Evolutionary conservation across 2,888 invertebrate genomes (phyloP).

Genomic region (Patella caerulea): DNA sequence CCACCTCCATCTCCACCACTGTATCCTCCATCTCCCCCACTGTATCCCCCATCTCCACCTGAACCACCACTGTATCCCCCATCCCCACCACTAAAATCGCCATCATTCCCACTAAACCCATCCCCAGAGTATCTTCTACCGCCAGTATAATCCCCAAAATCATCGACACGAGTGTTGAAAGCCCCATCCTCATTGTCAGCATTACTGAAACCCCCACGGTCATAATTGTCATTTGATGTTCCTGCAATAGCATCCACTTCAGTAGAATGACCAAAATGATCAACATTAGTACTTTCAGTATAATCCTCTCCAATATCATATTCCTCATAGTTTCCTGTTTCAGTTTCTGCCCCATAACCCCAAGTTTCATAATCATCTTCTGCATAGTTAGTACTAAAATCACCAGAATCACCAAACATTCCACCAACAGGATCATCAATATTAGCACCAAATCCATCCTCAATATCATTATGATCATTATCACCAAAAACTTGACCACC

Average conservation of each 20-base stretch:
- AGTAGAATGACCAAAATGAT: conserved; percentile 5
- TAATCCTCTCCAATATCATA: background rate
- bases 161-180: background rate
- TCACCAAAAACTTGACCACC: conserved; percentile 3
- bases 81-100: conserved; percentile 4
- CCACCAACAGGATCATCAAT: background rate
- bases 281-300: background rate
- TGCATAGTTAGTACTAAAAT: background rate
- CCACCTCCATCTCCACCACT: background rate
- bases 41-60: background rate
- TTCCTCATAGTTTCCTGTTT: background rate
- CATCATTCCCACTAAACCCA: background rate
- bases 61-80: background rate
- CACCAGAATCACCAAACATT: background rate
- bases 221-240: background rate
- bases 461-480: background rate
- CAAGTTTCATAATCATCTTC: conserved; percentile 6
- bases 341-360: conserved; percentile 8
- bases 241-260: background rate
- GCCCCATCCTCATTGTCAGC: background rate
- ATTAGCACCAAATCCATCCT: background rate
- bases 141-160: background rate
- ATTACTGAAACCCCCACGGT: background rate
- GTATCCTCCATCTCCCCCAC: background rate
- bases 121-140: background rate